Percentiles rank a stretch among this genome's conserved stretches.
Conservation (phyloP, 2,113 vertebrate species). For the Aptenodytes forsteri region DNA sequence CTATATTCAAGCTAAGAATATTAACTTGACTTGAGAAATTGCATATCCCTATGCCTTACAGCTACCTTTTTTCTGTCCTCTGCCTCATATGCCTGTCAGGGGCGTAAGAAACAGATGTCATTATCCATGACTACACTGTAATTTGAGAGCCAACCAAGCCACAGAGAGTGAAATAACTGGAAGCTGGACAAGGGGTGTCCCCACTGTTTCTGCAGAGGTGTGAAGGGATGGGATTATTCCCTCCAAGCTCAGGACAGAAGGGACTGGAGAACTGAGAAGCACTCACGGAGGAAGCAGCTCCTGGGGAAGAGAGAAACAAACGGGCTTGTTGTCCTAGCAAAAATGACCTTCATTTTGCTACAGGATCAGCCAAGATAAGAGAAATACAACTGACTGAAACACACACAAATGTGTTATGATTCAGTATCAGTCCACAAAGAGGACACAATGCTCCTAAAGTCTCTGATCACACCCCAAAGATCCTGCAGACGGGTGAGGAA, state of each 20-base stretch:
- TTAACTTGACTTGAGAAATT: neutral
- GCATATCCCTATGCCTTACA: neutral
- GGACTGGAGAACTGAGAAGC: neutral
- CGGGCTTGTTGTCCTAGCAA: accelerated
- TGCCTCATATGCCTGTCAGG: neutral
- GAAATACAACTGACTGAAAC: neutral
- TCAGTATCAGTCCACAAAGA: neutral
- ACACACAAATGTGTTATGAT: neutral
- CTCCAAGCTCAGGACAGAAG: neutral
- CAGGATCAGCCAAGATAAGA: neutral
- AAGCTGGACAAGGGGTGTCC: neutral
- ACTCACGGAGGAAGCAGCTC: neutral
- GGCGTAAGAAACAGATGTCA: neutral
- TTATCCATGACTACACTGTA: neutral
- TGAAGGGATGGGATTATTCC: neutral
- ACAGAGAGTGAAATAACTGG: neutral
- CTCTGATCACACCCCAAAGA: neutral
- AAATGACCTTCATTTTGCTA: neutral
- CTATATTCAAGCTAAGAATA: neutral
- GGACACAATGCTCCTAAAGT: neutral
- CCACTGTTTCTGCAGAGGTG: neutral
- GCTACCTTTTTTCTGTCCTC: neutral
- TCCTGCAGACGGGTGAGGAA: neutral
- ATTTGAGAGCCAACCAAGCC: neutral
- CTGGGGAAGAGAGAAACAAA: neutral